Evolutionary conservation across 2,888 invertebrate species (phyloP), one percentile per base, ranked within the genome.

Genomic region (Oxytorus armatus): DNA sequence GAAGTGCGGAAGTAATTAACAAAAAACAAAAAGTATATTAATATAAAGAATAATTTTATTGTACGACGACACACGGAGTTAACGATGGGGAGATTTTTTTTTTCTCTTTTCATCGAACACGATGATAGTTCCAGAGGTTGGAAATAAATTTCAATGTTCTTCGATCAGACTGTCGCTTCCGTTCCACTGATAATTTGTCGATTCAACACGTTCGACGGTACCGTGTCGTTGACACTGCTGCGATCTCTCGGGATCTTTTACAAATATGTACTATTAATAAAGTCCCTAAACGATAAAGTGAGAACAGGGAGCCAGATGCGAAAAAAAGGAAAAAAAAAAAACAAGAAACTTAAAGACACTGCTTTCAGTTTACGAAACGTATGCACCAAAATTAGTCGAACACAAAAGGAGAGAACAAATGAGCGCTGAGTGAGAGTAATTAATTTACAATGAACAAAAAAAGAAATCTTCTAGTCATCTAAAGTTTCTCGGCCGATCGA

Each of bases 131-230:
- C 36, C 63, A 59, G n/a, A n/a, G 23, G 73, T 69, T 69, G 69
- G 51, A 55, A 53, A 16, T n/a, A 3, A 55, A 47, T 36, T 66
- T 77, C 33, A 73, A 57, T 18, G 7, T 25, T 74, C 80, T 77
- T 77, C 73, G 77, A 57, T 69, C 68, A 55, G 76, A 76, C 76
- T 76, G 61, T 80, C 21, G 72, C 77, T 73, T 73, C 63, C 76
- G 61, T 73, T 73, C 55, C 61, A 69, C 49, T 23, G 57, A 77
- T 65, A 47, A 65, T 73, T 73, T 33, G 33, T 57, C 57, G 68
- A 72, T 16, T 33, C 14, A 51, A 33, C 8, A 55, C 21, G 21
- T 44, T 16, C 47, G 42, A 36, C 39, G 55, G 8, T 36, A 53
- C n/a, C 44, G n/a, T 25, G n/a, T 68, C 49, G 42, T 47, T 5